Base-by-base conservation (phyloP, 2,113 vertebrate species). In the Melanerpes aurifrons region DNA sequence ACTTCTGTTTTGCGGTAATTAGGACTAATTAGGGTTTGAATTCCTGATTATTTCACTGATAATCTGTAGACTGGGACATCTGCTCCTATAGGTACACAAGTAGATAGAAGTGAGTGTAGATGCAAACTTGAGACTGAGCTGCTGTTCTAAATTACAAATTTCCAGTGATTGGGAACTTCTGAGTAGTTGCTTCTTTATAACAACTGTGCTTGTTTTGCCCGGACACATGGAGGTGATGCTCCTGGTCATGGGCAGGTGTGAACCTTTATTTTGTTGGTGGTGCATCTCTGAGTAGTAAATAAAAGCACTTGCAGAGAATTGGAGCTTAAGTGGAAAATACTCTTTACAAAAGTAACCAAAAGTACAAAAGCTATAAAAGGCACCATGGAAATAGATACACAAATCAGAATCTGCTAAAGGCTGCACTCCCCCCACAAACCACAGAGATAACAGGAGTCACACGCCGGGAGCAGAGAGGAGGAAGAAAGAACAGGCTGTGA, bases 1-100 rank as follows among this genome's bases (percentile, higher is more conserved):
- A 7, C 61, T 84, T 18, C 40, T 87, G 0, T 81, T 18, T 89
- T 89, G 93, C 64, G 74, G 20, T 90, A 93, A 83, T 77, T 76
- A 78, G 28, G 28, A 64, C 93, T 94, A 92, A 80, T 70, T n/a
- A 22, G 84, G 56, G 89, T 92, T 94, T 82, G 61, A 92, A 64
- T 81, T 90, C 58, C 32, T 95, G 80, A 48, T 87, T 82, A 90
- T 80, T 94, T 93, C 31, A 43, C 57, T 74, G 70, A 68, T 93
- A 57, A 82, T 74, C 70, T 53, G 29, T 62, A 78, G 62, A n/a
- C 13, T 62, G 54, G 35, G 32, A 40, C 76, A 35, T 50, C 10
- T 10, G 7, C 76, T 76, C 10, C 4, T 67, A 5, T 17, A 3
- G 18, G 12, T 24, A 43, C 0, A 21, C 6, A 25, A 6, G 9